Conservation (phyloP, 2,113 vertebrate genomes). For the Zapus hudsonius region DNA sequence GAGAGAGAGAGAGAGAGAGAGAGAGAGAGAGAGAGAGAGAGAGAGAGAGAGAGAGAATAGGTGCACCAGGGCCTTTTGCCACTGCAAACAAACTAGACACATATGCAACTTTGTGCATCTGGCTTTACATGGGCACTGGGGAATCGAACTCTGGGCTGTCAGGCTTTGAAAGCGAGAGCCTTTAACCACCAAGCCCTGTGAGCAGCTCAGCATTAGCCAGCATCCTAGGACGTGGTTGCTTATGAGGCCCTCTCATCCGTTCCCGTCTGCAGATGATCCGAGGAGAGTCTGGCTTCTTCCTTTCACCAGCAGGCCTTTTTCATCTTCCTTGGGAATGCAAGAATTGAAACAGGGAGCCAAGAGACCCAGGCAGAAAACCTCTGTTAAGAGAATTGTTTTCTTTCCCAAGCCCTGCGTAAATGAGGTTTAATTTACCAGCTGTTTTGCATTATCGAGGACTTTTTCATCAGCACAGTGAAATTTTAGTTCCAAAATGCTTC, state of each 20-base stretch:
- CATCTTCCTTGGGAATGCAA: neutral
- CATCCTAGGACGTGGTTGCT: neutral
- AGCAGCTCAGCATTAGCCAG: neutral
- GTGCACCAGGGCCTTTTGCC: too few species aligned
- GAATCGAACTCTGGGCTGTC: too few species aligned
- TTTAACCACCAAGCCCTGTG: neutral
- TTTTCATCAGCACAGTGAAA: conserved; percentile 35
- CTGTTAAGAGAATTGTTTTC: neutral
- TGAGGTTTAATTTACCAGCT: conserved; percentile 56
- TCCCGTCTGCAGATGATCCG: neutral
- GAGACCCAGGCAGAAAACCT: conserved; percentile 35
- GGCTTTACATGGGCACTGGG: too few species aligned
- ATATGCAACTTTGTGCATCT: too few species aligned
- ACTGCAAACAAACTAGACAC: too few species aligned
- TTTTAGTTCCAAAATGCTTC: conserved; percentile 41
- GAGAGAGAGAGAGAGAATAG: too few species aligned
- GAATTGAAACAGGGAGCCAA: neutral
- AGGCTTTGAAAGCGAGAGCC: too few species aligned
- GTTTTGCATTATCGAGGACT: conserved; percentile 23
- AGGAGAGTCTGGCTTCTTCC: neutral
- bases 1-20: too few species aligned
- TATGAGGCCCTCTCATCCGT: neutral
- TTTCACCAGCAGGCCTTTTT: neutral
- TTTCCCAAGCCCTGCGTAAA: neutral
- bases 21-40: too few species aligned